A percentile compares a stretch with the other conserved stretches of the same genome.
Conservation (phyloP, 2,888 invertebrate species). For the Acrocyrtus sp. region DNA sequence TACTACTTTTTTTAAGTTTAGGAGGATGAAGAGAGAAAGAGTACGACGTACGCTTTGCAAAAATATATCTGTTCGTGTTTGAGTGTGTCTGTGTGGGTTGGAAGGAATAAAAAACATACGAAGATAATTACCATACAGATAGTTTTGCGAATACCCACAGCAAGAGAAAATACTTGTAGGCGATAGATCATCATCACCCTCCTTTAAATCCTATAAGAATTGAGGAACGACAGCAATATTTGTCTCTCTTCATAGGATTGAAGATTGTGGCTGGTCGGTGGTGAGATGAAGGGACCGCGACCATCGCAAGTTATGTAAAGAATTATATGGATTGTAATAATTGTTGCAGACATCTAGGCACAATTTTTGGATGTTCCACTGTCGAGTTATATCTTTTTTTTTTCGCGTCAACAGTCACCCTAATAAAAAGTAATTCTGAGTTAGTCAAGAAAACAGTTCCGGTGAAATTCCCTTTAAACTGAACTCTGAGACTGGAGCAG, state of each 20-base stretch:
- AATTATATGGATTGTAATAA: neutral
- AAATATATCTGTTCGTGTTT: too few species aligned
- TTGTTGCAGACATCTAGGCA: neutral
- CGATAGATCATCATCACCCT: conserved; percentile 25
- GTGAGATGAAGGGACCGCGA: neutral
- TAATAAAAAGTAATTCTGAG: too few species aligned
- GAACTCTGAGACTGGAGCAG: too few species aligned
- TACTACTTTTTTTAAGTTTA: neutral
- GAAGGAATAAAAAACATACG: conserved; percentile 5
- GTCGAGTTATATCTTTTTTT: neutral
- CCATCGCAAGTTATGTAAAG: neutral
- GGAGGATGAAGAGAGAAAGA: too few species aligned
- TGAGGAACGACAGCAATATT: conserved; percentile 2
- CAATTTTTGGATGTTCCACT: neutral
- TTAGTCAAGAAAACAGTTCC: too few species aligned
- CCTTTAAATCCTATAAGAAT: neutral
- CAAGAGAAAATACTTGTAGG: conserved; percentile 32
- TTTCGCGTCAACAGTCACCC: too few species aligned
- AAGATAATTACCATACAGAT: conserved; percentile 48
- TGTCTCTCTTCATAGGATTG: too few species aligned
- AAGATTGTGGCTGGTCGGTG: neutral
- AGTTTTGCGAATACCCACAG: conserved; percentile 34
- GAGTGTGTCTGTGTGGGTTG: conserved; percentile 21
- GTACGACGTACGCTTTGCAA: too few species aligned
- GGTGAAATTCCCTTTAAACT: too few species aligned